A percentile compares a stretch with the other conserved stretches of the same genome.
These are phyloP conservation scores for Stomorhina lunata DNA, from an alignment of 2,888 invertebrate species.

Conservation along the genomic window DNA sequence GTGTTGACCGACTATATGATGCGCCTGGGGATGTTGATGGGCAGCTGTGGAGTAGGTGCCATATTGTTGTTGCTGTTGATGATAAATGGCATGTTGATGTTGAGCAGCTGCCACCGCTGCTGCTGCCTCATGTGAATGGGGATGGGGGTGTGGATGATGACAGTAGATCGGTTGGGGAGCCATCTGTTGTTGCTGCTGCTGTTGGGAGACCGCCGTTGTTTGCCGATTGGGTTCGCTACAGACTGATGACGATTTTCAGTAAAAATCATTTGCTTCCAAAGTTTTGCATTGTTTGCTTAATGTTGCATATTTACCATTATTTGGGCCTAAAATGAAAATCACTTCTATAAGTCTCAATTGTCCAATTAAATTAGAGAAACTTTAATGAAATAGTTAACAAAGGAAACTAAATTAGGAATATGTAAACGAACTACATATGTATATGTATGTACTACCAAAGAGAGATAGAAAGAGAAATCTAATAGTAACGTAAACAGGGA, in stretches of 20 bases:
- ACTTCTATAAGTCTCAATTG: constrained; percentile 4
- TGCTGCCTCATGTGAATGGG: constrained; percentile 80
- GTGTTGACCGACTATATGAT: constrained; percentile 74
- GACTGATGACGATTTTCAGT: constrained; percentile 89
- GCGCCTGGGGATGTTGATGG: constrained; percentile 73
- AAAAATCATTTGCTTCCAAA: constrained; percentile 95
- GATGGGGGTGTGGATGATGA: constrained; percentile 80
- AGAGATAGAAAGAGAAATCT: background rate
- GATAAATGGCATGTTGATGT: constrained; percentile 81
- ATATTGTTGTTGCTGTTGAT: constrained; percentile 77
- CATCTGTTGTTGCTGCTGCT: constrained; percentile 72
- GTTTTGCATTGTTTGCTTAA: constrained; percentile 98
- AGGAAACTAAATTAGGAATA: background rate
- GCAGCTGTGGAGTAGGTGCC: constrained; percentile 75
- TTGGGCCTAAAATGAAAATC: constrained; percentile 81
- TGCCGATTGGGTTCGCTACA: constrained; percentile 78
- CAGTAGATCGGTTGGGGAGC: constrained; percentile 79
- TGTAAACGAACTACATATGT: no score
- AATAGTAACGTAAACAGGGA: background rate
- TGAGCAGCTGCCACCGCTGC: constrained; percentile 78
- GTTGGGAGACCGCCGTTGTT: constrained; percentile 71
- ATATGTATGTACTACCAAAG: no score
- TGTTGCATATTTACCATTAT: constrained; percentile 95
- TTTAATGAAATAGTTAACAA: background rate
- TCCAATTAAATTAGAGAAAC: background rate